These are phyloP conservation scores for Astyanax mexicanus DNA, from an alignment of 2,797 vertebrate genomes.

Conservation along the genomic window DNA sequence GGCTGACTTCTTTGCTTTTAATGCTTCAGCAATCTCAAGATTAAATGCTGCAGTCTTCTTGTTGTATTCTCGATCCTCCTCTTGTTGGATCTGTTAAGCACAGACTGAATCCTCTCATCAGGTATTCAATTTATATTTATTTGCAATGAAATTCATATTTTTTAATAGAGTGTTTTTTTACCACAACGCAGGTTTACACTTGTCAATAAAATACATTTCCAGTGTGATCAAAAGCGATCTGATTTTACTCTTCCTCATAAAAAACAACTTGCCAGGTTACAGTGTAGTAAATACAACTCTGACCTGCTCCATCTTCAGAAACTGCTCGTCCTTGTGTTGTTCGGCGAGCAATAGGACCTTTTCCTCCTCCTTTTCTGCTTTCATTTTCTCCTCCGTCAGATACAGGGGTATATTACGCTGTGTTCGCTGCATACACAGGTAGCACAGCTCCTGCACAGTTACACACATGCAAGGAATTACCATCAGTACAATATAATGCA, in stretches of 20 bases:
- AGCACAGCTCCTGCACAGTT: constrained; percentile 82
- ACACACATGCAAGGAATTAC: constrained; percentile 3
- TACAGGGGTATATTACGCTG: constrained; percentile 74
- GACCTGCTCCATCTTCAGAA: constrained; percentile 77
- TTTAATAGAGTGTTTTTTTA: no score
- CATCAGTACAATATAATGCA: not conserved
- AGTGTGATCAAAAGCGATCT: no score
- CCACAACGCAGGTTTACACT: no score
- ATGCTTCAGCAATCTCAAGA: constrained; percentile 71
- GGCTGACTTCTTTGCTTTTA: constrained; percentile 67
- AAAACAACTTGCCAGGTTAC: no score
- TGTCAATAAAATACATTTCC: no score
- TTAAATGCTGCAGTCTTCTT: constrained; percentile 80
- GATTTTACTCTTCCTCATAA: no score
- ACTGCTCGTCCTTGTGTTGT: constrained; percentile 72
- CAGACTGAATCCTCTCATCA: not conserved
- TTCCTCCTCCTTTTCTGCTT: constrained; percentile 74
- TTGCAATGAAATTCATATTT: no score
- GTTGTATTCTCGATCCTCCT: constrained; percentile 67
- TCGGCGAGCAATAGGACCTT: constrained; percentile 73
- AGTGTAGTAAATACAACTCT: not conserved
- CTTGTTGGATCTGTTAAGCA: constrained; percentile 60
- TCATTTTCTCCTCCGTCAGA: constrained; percentile 67
- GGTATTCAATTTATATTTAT: no score
- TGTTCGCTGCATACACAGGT: constrained; percentile 83